Percentiles rank a stretch among this genome's conserved stretches.
These are phyloP conservation scores for Oscheius myriophilus DNA, from an alignment of 2,888 invertebrate genomes.

Conservation along the genomic window DNA sequence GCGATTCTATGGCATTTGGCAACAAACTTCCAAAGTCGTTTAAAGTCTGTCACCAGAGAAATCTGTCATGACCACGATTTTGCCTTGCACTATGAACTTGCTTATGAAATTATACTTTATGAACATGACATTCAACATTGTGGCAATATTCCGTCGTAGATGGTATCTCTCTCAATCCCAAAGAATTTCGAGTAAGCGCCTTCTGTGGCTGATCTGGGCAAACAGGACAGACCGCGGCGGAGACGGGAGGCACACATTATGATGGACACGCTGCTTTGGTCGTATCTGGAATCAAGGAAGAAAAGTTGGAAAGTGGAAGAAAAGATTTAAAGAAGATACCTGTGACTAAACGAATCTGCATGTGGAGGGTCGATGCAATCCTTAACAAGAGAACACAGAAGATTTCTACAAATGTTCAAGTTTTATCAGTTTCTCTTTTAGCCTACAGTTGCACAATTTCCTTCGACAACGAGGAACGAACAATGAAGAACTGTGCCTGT, in stretches of 20 bases:
- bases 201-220: background rate
- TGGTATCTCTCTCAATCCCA: slow-evolving; percentile 4
- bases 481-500: slow-evolving; percentile 22
- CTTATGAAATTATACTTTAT: no score
- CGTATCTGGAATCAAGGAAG: slow-evolving; percentile 4
- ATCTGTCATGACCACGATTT: no score
- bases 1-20: no score
- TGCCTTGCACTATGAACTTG: no score
- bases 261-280: slow-evolving; percentile 18
- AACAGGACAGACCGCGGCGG: slow-evolving; percentile 6
- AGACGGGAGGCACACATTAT: slow-evolving; percentile 6
- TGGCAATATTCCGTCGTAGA: slow-evolving; percentile 9
- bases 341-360: slow-evolving; percentile 7
- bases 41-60: no score
- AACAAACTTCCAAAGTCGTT: no score
- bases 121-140: no score
- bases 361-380: slow-evolving; percentile 3
- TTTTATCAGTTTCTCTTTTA: no score
- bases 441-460: slow-evolving; percentile 19
- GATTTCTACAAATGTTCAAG: slow-evolving; percentile 7
- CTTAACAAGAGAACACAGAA: slow-evolving; percentile 13
- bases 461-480: slow-evolving; percentile 1
- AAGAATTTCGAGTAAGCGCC: slow-evolving; percentile 14
- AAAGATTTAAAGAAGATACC: no score
- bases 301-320: no score